Evolutionary conservation across 2,888 invertebrate species (phyloP), one percentile per base, ranked within the genome.

Genomic region (Plagodis dolabraria): DNA sequence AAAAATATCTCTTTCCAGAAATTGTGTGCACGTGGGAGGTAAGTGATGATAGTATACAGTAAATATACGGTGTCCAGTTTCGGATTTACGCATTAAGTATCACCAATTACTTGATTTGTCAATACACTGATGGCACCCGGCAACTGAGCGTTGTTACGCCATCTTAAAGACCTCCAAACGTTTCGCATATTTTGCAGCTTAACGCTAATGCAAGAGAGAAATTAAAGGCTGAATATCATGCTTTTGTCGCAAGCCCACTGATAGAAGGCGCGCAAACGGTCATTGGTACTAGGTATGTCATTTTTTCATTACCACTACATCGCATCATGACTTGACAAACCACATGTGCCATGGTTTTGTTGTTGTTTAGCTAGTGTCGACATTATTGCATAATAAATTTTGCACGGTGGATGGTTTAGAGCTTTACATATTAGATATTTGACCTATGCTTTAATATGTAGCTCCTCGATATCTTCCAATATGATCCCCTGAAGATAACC

Each of bases 1-100:
- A 89, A 91, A 92, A 92, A 93, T 92, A 87, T 93, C 92, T 93
- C 87, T 93, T 93, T 93, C 86, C 92, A 92, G 92, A 92, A 86
- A 79, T 85, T 92, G 87, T 92, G 84, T 92, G 88, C 89, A 87
- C 90, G 89, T 87, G 89, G 82, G 89, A 92, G 93, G 93, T 93
- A 92, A 93, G 93, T 93, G 81, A 75, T 82, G 79, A 79, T 86
- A 86, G 85, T 82, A 84, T 79, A 84, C 82, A 80, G 69, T 83
- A 77, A 76, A 79, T 84, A 83, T 70, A 87, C 73, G 77, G 83
- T 85, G 79, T 82, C 80, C 83, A 82, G 83, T 87, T 85, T 85
- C 82, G 80, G 77, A 79, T 86, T 83, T 73, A 78, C 75, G 73
- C 79, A 72, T 71, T 77, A 81, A 75, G 70, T 85, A 80, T 86